Conservation (phyloP, 2,888 invertebrate genomes). For the Willowsia nigromaculata region DNA sequence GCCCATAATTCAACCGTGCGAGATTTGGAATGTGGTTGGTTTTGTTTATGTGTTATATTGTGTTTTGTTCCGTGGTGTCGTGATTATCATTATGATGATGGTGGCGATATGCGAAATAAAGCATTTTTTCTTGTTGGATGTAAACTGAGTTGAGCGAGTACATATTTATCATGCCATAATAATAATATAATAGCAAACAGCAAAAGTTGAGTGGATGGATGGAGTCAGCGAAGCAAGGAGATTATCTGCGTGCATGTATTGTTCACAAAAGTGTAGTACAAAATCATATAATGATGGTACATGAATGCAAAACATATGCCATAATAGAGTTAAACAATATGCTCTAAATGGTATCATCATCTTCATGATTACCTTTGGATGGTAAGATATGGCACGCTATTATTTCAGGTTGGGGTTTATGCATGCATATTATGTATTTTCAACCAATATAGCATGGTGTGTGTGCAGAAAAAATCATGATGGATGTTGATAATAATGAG, state of each 20-base stretch:
- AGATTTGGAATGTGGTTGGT: slow-evolving; percentile 62
- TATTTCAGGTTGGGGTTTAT: not conserved
- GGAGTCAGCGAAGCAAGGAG: slow-evolving; percentile 1
- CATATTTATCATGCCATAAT: not conserved
- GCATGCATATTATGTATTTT: not conserved
- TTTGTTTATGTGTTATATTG: slow-evolving; percentile 29
- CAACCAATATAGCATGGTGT: not conserved
- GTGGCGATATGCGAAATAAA: slow-evolving; percentile 23
- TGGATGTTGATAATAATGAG: slow-evolving; percentile 17
- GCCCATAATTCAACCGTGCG: slow-evolving; percentile 65
- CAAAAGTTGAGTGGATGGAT: not conserved
- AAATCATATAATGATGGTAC: not conserved
- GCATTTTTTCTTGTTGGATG: not conserved
- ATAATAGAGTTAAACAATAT: slow-evolving; percentile 28
- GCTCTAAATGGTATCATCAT: slow-evolving; percentile 35
- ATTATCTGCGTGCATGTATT: slow-evolving; percentile 1
- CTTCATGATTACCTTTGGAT: not conserved
- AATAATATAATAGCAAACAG: not conserved
- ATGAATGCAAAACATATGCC: slow-evolving; percentile 16
- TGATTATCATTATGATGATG: slow-evolving; percentile 62
- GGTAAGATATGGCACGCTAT: slow-evolving; percentile 25
- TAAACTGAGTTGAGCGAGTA: not conserved
- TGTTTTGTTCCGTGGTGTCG: slow-evolving; percentile 44
- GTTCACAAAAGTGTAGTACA: slow-evolving; percentile 18
- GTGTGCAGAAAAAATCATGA: not conserved